Base-by-base conservation (phyloP, 37 sponge, comb jelly and placozoan species). In the Cliona cf. orientalis region DNA sequence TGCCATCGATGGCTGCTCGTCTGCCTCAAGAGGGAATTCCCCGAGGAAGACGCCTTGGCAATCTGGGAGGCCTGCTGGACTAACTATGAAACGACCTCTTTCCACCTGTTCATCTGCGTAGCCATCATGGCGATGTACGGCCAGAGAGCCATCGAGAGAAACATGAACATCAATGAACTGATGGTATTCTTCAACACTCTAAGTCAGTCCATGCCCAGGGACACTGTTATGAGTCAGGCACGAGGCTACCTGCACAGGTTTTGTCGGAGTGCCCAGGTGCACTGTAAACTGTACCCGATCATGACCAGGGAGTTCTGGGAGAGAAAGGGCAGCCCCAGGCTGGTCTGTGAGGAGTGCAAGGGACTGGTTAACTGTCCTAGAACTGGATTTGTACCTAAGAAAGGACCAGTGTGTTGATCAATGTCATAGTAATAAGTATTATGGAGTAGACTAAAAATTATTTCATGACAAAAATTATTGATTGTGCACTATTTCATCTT, bases 121-220 rank as follows among this genome's bases (percentile, higher is more conserved):
- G 96, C 96, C 41, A 83, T 92, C 37, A 82, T 95, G 65, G 90
- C 87, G 23, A 88, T 95, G 45, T 95, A 95, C 60, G 96, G 96
- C 0, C 71, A 83, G 58, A 80, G 68, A 58, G 89, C 89, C 0
- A 31, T 92, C 0, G 90, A 92, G 4, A 49, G 82, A 56, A 12
- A 74, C 5, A 79, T 92, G 85, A 45, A 61, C 44, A 66, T 85
- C 4, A 80, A 95, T 38, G 87, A 89, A 58, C 73, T 89, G 46
- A 88, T 92, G 63, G 65, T 92, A 0, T 80, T 87, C 37, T 95
- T 95, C 66, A 84, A 84, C 53, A 68, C 78, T 2, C 81, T 89
- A 9, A 60, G 86, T 28, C 69, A 76, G 7, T 68, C 70, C 40
- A 90, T 94, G 88, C 87, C 88, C 19, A 43, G 68, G n/a, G 81